These are phyloP conservation scores for Pseudochirops corinnae DNA, from an alignment of 2,797 vertebrate species.

Conservation along the genomic window DNA sequence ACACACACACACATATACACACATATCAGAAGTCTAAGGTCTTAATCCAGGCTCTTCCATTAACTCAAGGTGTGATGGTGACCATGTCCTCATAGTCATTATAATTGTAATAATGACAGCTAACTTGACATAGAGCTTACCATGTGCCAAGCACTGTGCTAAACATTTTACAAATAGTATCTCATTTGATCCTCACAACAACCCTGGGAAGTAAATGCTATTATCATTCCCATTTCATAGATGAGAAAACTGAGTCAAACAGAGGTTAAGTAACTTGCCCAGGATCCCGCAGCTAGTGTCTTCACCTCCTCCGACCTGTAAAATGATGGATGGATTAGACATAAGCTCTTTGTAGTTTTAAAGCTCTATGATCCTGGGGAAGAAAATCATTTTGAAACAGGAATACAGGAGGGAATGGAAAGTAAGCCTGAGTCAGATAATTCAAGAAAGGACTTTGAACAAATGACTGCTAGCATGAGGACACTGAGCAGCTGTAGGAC, in stretches of 20 bases:
- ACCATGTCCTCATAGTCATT: background rate
- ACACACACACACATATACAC: too few species aligned
- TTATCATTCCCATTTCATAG: background rate
- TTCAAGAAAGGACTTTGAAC: background rate
- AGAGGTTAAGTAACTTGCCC: too few species aligned
- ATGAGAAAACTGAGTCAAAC: background rate
- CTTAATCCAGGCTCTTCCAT: background rate
- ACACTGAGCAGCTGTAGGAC: background rate
- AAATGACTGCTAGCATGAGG: background rate
- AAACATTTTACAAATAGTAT: too few species aligned
- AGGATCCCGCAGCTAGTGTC: background rate
- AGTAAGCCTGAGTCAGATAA: constrained; percentile 13
- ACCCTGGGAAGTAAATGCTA: background rate
- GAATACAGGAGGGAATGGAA: background rate
- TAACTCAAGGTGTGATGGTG: background rate
- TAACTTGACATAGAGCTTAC: background rate
- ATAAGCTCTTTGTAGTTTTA: background rate
- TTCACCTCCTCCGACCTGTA: background rate
- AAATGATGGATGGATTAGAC: background rate
- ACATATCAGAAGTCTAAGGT: background rate
- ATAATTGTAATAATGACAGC: background rate
- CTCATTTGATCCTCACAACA: background rate
- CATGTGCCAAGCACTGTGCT: background rate
- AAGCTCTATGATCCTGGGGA: background rate
- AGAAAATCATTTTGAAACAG: background rate